These are phyloP conservation scores for Oncopodura yosiiana DNA, from an alignment of 1,140 invertebrate species.

Conservation along the genomic window DNA sequence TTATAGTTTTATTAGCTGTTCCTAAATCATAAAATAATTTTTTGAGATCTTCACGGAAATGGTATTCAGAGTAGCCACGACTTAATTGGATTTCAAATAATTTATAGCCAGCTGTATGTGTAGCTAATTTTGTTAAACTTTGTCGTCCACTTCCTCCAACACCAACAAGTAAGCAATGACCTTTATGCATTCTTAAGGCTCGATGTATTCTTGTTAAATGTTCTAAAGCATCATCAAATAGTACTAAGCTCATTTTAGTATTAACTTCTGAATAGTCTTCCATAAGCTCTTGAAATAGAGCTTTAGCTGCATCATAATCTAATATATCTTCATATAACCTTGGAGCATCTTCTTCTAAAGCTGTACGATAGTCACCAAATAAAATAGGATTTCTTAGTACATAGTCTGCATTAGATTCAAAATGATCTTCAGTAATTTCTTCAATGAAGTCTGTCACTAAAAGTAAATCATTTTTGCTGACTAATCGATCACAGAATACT, in stretches of 20 bases:
- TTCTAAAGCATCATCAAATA: constrained; percentile 82
- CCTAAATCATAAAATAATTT: constrained; percentile 63
- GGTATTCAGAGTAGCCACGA: constrained; percentile 66
- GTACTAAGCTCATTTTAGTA: constrained; percentile 60
- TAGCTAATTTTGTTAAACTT: constrained; percentile 56
- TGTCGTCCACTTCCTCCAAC: constrained; percentile 77
- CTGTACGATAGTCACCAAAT: constrained; percentile 79
- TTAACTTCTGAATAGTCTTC: constrained; percentile 68
- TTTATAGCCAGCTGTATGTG: constrained; percentile 65
- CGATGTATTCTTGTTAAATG: constrained; percentile 77
- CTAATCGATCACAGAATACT: constrained; percentile 76
- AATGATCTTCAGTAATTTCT: constrained; percentile 43
- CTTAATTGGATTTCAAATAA: constrained; percentile 72
- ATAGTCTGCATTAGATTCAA: constrained; percentile 47
- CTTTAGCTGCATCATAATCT: constrained; percentile 75
- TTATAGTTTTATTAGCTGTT: constrained; percentile 62
- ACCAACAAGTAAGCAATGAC: constrained; percentile 74
- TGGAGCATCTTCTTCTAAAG: constrained; percentile 61
- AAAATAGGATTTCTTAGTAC: constrained; percentile 67
- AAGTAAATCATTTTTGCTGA: constrained; percentile 50
- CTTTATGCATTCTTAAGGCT: constrained; percentile 66
- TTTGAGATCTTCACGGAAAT: constrained; percentile 78
- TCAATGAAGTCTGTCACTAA: constrained; percentile 45
- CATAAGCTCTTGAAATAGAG: constrained; percentile 75
- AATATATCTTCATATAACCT: constrained; percentile 78